Conservation (phyloP, 2,888 invertebrate genomes). For the Eristalis arbustorum region DNA sequence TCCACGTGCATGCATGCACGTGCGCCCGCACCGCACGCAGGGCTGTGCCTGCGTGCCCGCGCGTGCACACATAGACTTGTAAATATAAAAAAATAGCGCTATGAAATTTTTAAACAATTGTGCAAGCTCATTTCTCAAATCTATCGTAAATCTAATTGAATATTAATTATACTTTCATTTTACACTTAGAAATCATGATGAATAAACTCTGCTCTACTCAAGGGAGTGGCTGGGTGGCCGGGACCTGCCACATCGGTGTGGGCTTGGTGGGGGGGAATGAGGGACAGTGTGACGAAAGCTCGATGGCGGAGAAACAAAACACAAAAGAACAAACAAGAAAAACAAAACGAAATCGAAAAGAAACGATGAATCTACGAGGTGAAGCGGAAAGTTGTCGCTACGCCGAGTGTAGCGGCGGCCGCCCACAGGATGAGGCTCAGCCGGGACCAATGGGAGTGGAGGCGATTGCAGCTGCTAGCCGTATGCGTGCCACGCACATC, state of each 20-base stretch:
- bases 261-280: too few species aligned
- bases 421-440: slow-evolving; percentile 32
- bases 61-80: slow-evolving; percentile 7
- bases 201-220: neutral
- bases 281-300: neutral
- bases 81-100: slow-evolving; percentile 69
- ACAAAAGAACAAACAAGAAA: neutral
- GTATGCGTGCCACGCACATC: slow-evolving; percentile 76
- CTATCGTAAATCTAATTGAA: slow-evolving; percentile 59
- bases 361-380: slow-evolving; percentile 60
- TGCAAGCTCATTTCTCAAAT: slow-evolving; percentile 69
- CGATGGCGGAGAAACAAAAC: neutral
- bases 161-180: slow-evolving; percentile 31
- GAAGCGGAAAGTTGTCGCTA: slow-evolving; percentile 37
- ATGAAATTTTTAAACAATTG: slow-evolving; percentile 64
- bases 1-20: too few species aligned
- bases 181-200: slow-evolving; percentile 14
- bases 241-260: neutral
- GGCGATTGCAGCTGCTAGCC: slow-evolving; percentile 39
- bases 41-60: neutral
- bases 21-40: neutral
- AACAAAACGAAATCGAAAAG: neutral
- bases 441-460: slow-evolving; percentile 43
- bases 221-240: neutral
- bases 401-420: slow-evolving; percentile 18